phyloP scores from a whole-genome alignment of 2,113 vertebrate genomes.

The Plecotus auritus region DNA sequence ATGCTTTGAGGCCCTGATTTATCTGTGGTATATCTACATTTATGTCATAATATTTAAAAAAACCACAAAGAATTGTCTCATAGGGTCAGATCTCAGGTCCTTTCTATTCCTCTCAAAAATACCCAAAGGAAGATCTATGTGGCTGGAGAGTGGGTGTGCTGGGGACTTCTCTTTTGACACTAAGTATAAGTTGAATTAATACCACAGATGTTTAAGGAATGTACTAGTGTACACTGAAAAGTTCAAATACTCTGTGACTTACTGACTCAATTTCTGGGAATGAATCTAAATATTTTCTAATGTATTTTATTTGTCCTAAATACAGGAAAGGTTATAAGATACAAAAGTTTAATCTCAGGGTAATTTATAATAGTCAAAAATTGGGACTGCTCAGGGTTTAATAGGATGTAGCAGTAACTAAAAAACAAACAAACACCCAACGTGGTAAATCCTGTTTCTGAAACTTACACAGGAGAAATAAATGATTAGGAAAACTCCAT shows the following conservation, averaged over 20 bases:
- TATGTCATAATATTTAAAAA: background rate
- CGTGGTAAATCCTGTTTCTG: background rate
- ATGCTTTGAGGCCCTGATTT: background rate
- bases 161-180: background rate
- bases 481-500: background rate
- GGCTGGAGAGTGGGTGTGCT: background rate
- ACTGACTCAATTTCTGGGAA: background rate
- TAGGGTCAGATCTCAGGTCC: background rate
- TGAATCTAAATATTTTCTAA: background rate
- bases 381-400: background rate
- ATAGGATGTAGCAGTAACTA: background rate
- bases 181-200: background rate
- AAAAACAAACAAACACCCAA: background rate
- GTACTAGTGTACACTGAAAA: background rate
- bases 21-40: background rate
- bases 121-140: background rate
- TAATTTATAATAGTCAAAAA: background rate
- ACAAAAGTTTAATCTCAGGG: background rate
- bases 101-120: background rate
- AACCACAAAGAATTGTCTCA: background rate
- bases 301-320: background rate
- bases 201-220: background rate
- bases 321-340: background rate
- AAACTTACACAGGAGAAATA: background rate
- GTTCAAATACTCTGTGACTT: conserved; percentile 2